phyloP scores from a whole-genome alignment of 2,888 invertebrate species.

The Habrosyne pyritoides region DNA sequence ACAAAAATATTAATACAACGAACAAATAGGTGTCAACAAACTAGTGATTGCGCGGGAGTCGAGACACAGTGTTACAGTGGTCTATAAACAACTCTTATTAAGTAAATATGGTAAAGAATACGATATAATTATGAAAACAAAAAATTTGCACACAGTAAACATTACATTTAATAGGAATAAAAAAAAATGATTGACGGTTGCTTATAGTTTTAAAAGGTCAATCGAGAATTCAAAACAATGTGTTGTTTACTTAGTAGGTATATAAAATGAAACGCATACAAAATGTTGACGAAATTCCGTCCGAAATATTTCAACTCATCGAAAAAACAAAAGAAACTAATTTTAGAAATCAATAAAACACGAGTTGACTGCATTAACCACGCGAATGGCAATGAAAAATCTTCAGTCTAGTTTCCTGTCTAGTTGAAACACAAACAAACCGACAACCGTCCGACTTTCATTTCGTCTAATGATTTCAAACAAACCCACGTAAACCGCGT shows the following conservation, averaged over 20 bases:
- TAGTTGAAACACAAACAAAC: constrained; percentile 1
- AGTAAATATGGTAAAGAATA: too few relatives aligned
- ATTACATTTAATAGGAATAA: too few relatives aligned
- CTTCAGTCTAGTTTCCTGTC: not conserved
- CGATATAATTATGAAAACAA: too few relatives aligned
- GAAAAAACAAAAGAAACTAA: not conserved
- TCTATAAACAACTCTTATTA: too few relatives aligned
- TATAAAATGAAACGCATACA: not conserved
- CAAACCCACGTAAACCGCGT: constrained; percentile 18
- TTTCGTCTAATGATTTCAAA: constrained; percentile 4
- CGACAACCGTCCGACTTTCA: constrained; percentile 2
- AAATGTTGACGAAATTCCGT: too few relatives aligned
- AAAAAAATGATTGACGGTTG: too few relatives aligned
- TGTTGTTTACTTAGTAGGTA: too few relatives aligned
- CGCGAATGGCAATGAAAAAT: constrained; percentile 18
- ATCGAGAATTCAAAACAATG: too few relatives aligned
- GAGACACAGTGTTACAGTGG: too few relatives aligned
- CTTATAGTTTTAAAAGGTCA: too few relatives aligned
- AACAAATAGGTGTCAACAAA: constrained; percentile 53
- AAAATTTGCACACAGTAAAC: too few relatives aligned
- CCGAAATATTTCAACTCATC: not conserved
- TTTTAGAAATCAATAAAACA: not conserved
- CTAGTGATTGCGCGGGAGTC: constrained; percentile 17
- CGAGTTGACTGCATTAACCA: not conserved
- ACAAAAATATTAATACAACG: constrained; percentile 38